Evolutionary conservation across 2,888 invertebrate genomes (phyloP), one percentile per base, ranked within the genome.

Genomic region (Lasioglossum leucozonium): DNA sequence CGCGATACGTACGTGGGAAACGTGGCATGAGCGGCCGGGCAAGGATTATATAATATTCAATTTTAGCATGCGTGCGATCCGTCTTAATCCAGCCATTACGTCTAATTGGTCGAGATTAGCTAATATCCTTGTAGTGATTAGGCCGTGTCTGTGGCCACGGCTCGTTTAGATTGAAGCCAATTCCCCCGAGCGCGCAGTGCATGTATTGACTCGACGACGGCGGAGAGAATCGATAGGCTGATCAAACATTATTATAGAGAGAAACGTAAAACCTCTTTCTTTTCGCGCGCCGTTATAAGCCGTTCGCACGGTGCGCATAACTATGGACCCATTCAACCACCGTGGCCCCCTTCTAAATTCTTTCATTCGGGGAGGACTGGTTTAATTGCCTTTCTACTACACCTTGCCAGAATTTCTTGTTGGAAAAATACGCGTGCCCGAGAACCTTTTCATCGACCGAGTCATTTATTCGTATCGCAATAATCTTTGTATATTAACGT

Each of bases 71-170:
- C 91, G 92, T 89, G 90, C 89, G 89, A 89, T 89, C 91, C 89
- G 90, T 91, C 92, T 91, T 92, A 92, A 92, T 92, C 90, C 90
- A 88, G 78, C 91, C 89, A 92, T 92, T 92, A 91, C 86, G 89
- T 89, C 90, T 92, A 92, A 92, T 92, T 92, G 92, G 91, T 89
- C 86, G 91, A 89, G 91, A 92, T 92, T 91, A 91, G 92, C 91
- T 91, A 92, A 92, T 92, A 91, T 91, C 91, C 89, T 88, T 85
- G 90, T 91, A 90, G 90, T 88, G 91, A 91, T 91, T 91, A 91
- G 91, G 85, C 87, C 87, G 91, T 89, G 90, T 91, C 88, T 90
- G 86, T 85, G 77, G 87, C 84, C 82, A 84, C 89, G 91, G 88
- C 89, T 91, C 91, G 89, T 90, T 91, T 88, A 91, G 88, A 91